A percentile compares a stretch with the other conserved stretches of the same genome.
These are phyloP conservation scores for Drosophila basisetae DNA, from an alignment of 2,888 invertebrate genomes.

Conservation along the genomic window DNA sequence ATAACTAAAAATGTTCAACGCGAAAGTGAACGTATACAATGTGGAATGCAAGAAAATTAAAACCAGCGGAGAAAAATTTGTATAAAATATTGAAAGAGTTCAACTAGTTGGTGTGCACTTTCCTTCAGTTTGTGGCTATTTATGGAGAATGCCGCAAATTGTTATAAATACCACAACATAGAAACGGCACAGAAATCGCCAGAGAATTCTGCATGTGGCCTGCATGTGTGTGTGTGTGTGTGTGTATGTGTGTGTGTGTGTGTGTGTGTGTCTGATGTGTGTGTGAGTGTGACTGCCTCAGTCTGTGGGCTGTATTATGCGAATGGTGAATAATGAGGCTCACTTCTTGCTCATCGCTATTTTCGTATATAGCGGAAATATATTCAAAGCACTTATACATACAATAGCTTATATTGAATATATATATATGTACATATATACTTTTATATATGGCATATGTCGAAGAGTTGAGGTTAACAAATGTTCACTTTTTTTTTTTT, in stretches of 20 bases:
- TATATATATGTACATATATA: constrained; percentile 17
- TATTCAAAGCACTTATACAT: constrained; percentile 32
- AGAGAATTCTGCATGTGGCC: constrained; percentile 35
- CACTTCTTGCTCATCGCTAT: constrained; percentile 76
- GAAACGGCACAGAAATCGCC: constrained; percentile 39
- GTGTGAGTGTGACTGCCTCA: constrained; percentile 31
- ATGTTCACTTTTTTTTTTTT: constrained; percentile 18
- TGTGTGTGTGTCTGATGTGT: constrained; percentile 20
- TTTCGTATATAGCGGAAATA: constrained; percentile 67
- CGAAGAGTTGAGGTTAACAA: constrained; percentile 12
- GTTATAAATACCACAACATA: constrained; percentile 56
- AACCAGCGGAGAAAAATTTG: constrained; percentile 17
- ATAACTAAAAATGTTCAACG: constrained; percentile 26
- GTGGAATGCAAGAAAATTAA: constrained; percentile 12
- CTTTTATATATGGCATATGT: constrained; percentile 9
- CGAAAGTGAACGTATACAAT: constrained; percentile 38
- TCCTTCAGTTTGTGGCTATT: constrained; percentile 70
- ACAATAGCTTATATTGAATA: constrained; percentile 12
- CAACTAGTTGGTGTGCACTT: constrained; percentile 41
- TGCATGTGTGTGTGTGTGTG: constrained; percentile 17
- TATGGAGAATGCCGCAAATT: constrained; percentile 76
- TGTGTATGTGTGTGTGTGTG: constrained; percentile 20
- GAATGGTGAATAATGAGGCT: constrained; percentile 57
- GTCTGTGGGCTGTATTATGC: constrained; percentile 40
- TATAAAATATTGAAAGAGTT: constrained; percentile 29